These are phyloP conservation scores for Phainopepla nitens DNA, from an alignment of 2,113 vertebrate genomes.

Conservation along the genomic window DNA sequence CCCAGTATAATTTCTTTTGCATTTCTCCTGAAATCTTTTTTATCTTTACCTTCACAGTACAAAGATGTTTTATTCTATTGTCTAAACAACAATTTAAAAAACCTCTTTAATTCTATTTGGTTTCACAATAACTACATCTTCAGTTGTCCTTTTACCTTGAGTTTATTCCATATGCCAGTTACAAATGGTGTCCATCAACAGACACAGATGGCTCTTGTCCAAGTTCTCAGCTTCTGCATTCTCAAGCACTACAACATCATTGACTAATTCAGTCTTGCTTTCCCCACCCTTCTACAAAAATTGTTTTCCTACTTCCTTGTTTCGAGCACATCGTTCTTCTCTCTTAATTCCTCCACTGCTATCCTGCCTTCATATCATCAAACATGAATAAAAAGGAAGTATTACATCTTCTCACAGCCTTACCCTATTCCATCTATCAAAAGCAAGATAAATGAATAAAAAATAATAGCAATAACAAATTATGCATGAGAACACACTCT, in stretches of 20 bases:
- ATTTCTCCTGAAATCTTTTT: not conserved
- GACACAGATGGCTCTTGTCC: not conserved
- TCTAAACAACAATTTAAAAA: not conserved
- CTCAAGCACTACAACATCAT: not conserved
- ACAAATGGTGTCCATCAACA: not conserved
- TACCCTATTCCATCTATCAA: not conserved
- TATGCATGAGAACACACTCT: fast-evolving
- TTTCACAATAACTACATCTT: not conserved
- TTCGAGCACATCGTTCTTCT: not conserved
- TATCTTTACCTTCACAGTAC: not conserved
- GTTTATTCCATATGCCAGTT: not conserved
- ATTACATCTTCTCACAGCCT: not conserved
- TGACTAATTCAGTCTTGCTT: not conserved
- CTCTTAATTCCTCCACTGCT: not conserved
- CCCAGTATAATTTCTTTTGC: not conserved
- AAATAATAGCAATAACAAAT: not conserved
- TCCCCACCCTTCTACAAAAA: not conserved
- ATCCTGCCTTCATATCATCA: not conserved
- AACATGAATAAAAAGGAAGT: not conserved
- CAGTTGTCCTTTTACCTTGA: not conserved
- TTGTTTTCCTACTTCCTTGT: not conserved
- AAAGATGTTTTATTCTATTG: not conserved
- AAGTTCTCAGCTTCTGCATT: not conserved
- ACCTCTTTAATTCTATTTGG: fast-evolving
- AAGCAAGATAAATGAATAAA: not conserved